Evolutionary conservation across 2,888 invertebrate species (phyloP).

Genomic region (Andrena marginata): DNA sequence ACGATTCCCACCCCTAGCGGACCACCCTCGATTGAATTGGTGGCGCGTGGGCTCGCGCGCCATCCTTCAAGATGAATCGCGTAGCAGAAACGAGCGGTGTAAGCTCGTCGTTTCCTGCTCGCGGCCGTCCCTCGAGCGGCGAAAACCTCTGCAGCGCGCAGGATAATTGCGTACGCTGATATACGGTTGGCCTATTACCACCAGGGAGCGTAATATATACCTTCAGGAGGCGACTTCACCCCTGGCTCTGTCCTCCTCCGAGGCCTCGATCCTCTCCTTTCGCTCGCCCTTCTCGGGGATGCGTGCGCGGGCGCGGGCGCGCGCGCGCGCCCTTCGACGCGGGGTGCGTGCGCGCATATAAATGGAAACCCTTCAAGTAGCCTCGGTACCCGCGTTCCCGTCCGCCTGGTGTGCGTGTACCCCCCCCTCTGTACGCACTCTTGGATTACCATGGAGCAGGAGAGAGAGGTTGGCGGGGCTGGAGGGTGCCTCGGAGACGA

Average conservation of each 20-base stretch:
- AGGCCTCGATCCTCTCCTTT: conserved; percentile 23
- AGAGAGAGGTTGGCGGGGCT: conserved; percentile 13
- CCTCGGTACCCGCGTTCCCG: conserved; percentile 71
- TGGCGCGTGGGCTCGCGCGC: conserved; percentile 5
- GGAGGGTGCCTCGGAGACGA: conserved; percentile 34
- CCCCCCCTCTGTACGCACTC: conserved; percentile 60
- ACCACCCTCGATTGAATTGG: background rate
- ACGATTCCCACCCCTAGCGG: background rate
- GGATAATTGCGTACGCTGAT: conserved; percentile 78
- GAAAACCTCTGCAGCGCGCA: conserved; percentile 66
- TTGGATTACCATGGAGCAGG: conserved; percentile 65
- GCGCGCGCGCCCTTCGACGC: conserved; percentile 61
- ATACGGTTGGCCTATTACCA: conserved; percentile 77
- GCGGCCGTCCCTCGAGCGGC: conserved; percentile 48
- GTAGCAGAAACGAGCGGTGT: conserved; percentile 7
- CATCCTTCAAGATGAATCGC: conserved; percentile 34
- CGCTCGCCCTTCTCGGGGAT: conserved; percentile 33
- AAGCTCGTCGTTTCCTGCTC: background rate
- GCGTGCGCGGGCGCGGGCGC: conserved; percentile 45
- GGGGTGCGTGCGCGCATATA: conserved; percentile 82
- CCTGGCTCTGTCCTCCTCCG: conserved; percentile 30
- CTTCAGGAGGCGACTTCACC: conserved; percentile 61
- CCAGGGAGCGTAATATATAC: conserved; percentile 63
- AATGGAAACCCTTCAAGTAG: conserved; percentile 84
- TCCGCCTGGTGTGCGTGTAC: conserved; percentile 66